phyloP scores from a whole-genome alignment of 2,888 invertebrate genomes.

The Notodonta ziczac region DNA sequence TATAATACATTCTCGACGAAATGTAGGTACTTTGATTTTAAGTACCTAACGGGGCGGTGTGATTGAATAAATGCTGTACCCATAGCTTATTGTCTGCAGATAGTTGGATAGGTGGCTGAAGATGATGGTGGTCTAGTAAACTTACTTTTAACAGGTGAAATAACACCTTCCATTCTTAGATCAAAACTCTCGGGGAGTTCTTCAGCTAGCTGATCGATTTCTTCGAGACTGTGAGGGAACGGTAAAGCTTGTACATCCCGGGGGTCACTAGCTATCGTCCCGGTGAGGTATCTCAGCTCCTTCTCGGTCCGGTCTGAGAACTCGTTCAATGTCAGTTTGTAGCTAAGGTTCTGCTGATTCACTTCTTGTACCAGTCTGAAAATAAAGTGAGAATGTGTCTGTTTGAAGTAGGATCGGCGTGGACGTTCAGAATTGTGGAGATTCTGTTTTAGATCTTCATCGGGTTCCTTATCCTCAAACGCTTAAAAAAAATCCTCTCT shows the following conservation, averaged over 20 bases:
- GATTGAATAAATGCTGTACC: too few relatives aligned
- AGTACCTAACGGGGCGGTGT: too few relatives aligned
- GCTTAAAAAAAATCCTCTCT: too few relatives aligned
- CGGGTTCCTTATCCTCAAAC: too few relatives aligned
- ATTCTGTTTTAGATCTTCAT: too few relatives aligned
- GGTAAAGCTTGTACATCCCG: constrained; percentile 21
- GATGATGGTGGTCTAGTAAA: constrained; percentile 5
- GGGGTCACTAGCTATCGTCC: constrained; percentile 29
- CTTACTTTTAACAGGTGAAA: constrained; percentile 54
- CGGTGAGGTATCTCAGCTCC: constrained; percentile 42
- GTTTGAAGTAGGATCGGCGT: too few relatives aligned
- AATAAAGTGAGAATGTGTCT: neutral
- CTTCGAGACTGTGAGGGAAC: constrained; percentile 46
- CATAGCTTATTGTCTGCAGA: too few relatives aligned
- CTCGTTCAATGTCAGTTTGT: constrained; percentile 51
- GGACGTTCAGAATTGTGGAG: too few relatives aligned
- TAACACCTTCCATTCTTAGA: constrained; percentile 50
- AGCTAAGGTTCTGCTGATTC: constrained; percentile 51
- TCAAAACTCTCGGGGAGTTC: constrained; percentile 53
- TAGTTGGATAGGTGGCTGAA: too few relatives aligned
- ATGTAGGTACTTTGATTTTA: too few relatives aligned
- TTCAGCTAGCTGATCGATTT: constrained; percentile 35
- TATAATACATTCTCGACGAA: too few relatives aligned
- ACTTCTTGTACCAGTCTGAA: constrained; percentile 47
- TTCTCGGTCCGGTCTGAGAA: constrained; percentile 51